Evolutionary conservation across 2,113 vertebrate genomes (phyloP), one percentile per base, ranked within the genome.

Genomic region (Ramphastos sulfuratus): DNA sequence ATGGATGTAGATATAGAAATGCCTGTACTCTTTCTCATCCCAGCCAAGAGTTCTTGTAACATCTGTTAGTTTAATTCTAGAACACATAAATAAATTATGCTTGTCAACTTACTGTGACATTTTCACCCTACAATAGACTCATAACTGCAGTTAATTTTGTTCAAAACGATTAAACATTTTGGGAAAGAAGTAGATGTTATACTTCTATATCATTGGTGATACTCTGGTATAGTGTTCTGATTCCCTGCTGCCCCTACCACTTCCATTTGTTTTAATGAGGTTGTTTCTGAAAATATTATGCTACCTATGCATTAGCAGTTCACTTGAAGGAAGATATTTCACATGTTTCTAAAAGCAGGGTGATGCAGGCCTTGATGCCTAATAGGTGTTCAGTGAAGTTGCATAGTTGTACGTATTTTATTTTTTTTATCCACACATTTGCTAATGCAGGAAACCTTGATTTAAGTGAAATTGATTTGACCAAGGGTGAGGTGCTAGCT

Each of bases 11-110:
- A 80, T 73, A 73, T 14, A 70, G 77, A 90, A 93, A 85, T 31
- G 65, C 74, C 65, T 94, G 72, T 65, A 88, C 76, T 90, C 56
- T 71, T 21, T 73, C 92, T 90, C 61, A 74, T 95, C 82, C 54
- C 37, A 91, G 85, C 85, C 80, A 85, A 93, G 80, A 93, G 83
- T 90, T 95, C 88, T 90, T 65, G 56, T 93, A 91, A 91, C 82
- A 89, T 95, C 85, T 96, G 85, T 88, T 93, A 90, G 73, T 85
- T 93, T 94, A 93, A 93, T 94, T 92, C 88, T 90, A 86, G 80
- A 93, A 83, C 86, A 83, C 61, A 85, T 93, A 92, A 88, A 90
- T 85, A 95, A 86, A 93, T 93, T 74, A 83, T 81, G 60, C 76
- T 93, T 90, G 90, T 96, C 91, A 96, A 91, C 72, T 85, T 84